Percentiles rank a stretch among this genome's conserved stretches.
These are phyloP conservation scores for Merops nubicus DNA, from an alignment of 2,113 vertebrate species.

Conservation along the genomic window DNA sequence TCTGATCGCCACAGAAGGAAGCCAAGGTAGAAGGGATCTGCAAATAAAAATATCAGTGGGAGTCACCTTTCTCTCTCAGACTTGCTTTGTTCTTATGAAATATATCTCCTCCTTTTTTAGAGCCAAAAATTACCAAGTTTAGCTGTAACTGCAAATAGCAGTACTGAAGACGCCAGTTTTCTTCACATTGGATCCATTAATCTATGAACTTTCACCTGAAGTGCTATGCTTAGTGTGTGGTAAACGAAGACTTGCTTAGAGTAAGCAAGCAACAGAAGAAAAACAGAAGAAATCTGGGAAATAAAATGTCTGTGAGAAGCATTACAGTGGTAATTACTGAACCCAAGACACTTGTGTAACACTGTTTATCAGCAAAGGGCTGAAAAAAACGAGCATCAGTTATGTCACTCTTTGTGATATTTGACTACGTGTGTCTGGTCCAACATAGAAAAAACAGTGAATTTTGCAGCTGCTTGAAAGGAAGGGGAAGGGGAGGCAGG, in stretches of 20 bases:
- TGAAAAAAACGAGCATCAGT: not conserved
- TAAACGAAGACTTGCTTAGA: not conserved
- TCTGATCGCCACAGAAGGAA: not conserved
- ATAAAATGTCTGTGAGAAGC: not conserved
- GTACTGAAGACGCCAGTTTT: not conserved
- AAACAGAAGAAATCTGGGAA: not conserved
- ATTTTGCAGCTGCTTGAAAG: not conserved
- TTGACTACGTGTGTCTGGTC: not conserved
- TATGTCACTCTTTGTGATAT: not conserved
- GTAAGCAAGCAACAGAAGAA: not conserved
- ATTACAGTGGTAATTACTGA: not conserved
- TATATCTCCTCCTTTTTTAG: not conserved
- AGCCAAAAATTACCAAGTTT: not conserved
- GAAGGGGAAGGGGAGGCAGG: not conserved
- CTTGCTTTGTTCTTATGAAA: not conserved
- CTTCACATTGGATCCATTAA: not conserved
- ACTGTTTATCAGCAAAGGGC: constrained; percentile 1
- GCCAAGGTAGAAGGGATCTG: not conserved
- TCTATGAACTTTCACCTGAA: not conserved
- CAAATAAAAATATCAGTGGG: not conserved
- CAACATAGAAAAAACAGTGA: not conserved
- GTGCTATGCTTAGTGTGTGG: not conserved
- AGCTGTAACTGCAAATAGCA: not conserved
- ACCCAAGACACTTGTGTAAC: not conserved
- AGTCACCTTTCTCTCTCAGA: not conserved